These are phyloP conservation scores for Tinamus major DNA, from an alignment of 2,797 vertebrate species.

Conservation along the genomic window DNA sequence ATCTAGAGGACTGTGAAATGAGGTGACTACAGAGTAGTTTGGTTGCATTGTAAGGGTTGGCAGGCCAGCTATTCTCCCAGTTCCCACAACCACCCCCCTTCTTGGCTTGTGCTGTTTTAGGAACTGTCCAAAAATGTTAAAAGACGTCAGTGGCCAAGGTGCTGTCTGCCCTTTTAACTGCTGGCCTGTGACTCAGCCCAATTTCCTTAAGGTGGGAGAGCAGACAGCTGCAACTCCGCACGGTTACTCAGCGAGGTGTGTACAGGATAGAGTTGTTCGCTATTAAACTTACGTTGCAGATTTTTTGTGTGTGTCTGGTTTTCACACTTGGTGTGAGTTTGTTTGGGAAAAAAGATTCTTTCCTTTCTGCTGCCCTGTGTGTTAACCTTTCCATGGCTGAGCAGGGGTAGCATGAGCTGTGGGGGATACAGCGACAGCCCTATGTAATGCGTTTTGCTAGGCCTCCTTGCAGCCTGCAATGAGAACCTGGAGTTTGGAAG, in stretches of 20 bases:
- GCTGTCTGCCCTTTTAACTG: conserved; percentile 35
- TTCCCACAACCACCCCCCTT: not conserved
- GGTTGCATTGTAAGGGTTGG: not conserved
- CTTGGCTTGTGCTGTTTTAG: not conserved
- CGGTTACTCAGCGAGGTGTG: conserved; percentile 57
- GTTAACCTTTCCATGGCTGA: not conserved
- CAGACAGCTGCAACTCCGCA: conserved; percentile 13
- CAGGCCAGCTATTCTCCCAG: not conserved
- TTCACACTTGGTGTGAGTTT: not conserved
- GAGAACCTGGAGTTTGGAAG: conserved; percentile 18
- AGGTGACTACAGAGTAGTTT: not conserved
- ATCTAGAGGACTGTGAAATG: not conserved
- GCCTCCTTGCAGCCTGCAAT: not conserved
- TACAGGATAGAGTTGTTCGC: conserved; percentile 17
- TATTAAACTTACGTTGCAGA: not conserved
- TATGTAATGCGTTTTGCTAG: not conserved
- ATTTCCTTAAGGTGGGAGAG: not conserved
- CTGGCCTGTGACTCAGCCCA: conserved; percentile 9
- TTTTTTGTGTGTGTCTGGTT: not conserved
- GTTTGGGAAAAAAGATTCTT: not conserved
- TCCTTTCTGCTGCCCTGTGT: not conserved
- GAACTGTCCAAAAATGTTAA: not conserved
- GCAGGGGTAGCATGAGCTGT: not conserved
- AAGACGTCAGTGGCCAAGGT: not conserved
- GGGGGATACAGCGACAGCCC: not conserved